Conservation (phyloP, 2,113 vertebrate species). For the Zosterops pallidus region DNA sequence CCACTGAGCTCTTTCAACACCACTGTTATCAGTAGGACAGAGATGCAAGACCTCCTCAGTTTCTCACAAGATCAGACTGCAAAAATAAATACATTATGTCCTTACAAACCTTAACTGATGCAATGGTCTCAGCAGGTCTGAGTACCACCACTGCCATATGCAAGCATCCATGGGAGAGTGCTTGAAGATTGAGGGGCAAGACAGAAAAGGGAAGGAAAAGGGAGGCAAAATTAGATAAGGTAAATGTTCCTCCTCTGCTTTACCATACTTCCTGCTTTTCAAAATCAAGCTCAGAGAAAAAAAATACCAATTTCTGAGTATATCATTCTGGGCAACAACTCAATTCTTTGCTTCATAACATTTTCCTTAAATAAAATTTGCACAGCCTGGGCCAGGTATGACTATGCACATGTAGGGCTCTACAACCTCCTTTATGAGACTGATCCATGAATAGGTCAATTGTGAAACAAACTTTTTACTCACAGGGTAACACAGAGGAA, state of each 20-base stretch:
- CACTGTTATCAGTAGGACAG: neutral
- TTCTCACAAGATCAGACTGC: neutral
- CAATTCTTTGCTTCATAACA: neutral
- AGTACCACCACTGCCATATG: neutral
- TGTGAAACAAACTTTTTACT: slow-evolving; percentile 17
- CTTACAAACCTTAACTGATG: neutral
- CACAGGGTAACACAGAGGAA: neutral
- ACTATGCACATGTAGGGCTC: neutral
- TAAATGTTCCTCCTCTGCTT: neutral
- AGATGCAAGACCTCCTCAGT: neutral
- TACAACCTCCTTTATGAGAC: neutral
- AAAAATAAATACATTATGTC: neutral
- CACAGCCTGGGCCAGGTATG: neutral
- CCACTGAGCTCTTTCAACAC: neutral
- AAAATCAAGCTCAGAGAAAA: neutral
- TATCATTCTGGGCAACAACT: neutral
- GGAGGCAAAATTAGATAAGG: neutral
- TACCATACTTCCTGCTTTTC: neutral
- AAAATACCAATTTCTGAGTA: neutral
- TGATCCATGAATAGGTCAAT: neutral
- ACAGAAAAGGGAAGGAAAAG: neutral
- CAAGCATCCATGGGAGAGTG: neutral
- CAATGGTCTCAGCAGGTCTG: neutral
- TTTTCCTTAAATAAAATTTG: neutral
- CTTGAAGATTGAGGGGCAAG: neutral